A percentile compares a stretch with the other conserved stretches of the same genome.
These are phyloP conservation scores for Dimorphilus gyrociliatus DNA, from an alignment of 2,888 invertebrate genomes.

Conservation along the genomic window DNA sequence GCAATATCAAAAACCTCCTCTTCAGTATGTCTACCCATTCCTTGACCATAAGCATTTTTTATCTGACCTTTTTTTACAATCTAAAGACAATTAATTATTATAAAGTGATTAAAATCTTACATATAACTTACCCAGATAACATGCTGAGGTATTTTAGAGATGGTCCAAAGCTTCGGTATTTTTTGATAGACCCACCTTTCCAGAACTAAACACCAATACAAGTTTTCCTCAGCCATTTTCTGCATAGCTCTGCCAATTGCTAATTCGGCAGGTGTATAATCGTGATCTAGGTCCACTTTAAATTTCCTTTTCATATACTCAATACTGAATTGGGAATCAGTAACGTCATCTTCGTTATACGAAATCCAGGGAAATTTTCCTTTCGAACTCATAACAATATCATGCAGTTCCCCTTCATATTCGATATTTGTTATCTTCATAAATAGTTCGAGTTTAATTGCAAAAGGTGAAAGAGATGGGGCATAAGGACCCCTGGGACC, in stretches of 20 bases:
- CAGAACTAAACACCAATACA: conserved; percentile 27
- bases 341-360: conserved; percentile 28
- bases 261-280: conserved; percentile 18
- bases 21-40: conserved; percentile 32
- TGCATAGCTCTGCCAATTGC: conserved; percentile 29
- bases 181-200: conserved; percentile 1
- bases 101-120: too few relatives aligned
- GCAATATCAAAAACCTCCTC: conserved; percentile 30
- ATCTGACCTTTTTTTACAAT: too few relatives aligned
- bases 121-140: too few relatives aligned
- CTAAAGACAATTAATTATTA: too few relatives aligned
- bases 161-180: too few relatives aligned
- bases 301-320: conserved; percentile 28
- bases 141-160: too few relatives aligned
- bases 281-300: conserved; percentile 19
- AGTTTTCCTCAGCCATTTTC: conserved; percentile 35
- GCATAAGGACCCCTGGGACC: conserved; percentile 21
- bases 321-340: conserved; percentile 35
- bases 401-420: conserved; percentile 24
- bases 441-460: conserved; percentile 35
- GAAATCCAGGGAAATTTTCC: conserved; percentile 37
- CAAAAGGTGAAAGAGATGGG: conserved; percentile 34
- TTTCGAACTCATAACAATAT: conserved; percentile 19
- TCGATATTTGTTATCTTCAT: conserved; percentile 31
- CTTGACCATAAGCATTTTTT: conserved; percentile 30